Base-by-base conservation (phyloP, 2,888 invertebrate species). In the Parnassius mnemosyne region DNA sequence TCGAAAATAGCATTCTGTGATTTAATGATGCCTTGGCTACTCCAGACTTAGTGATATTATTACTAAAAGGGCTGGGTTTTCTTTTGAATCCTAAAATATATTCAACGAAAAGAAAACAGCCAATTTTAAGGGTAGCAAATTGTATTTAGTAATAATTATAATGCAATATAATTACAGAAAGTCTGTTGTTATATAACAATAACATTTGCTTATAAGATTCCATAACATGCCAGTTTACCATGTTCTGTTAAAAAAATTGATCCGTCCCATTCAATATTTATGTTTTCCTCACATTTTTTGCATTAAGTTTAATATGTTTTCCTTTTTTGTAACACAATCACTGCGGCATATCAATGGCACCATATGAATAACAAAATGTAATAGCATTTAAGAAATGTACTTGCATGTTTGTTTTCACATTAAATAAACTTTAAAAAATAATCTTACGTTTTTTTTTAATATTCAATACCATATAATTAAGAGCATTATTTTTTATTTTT, bases 391-490 rank as follows among this genome's bases (percentile, higher is more conserved):
- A 74, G 72, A 85, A 85, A 86, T 88, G 87, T 90, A 89, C 78
- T 85, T 86, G 89, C 89, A 88, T 89, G 86, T 84, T 87, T 88
- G 85, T 87, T 87, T 88, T 87, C 76, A 81, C 72, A 71, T 80
- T 86, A 77, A 87, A 81, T 89, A 89, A 89, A 87, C 71, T 79
- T 75, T 79, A 72, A 77, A 70, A 76, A 74, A 73, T 57, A 54
- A 13, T 57, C 60, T 60, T 10, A 11, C 10, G 42, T 13, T 42
- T 69, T 71, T 69, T 56, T 61, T 65, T 64, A 20, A 20, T 20
- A 20, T 2, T 20, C 2, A 20, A 2, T 20, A 20, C 20, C 20
- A 20, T 2, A 20, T 20, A 20, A 20, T 2, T 20, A 20, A 20
- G 20, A 20, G 20, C 2, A 20, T 20, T 20, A 0, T 20, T 20